Base-by-base conservation (phyloP, 2,888 invertebrate species). In the Cynaeus angustus region DNA sequence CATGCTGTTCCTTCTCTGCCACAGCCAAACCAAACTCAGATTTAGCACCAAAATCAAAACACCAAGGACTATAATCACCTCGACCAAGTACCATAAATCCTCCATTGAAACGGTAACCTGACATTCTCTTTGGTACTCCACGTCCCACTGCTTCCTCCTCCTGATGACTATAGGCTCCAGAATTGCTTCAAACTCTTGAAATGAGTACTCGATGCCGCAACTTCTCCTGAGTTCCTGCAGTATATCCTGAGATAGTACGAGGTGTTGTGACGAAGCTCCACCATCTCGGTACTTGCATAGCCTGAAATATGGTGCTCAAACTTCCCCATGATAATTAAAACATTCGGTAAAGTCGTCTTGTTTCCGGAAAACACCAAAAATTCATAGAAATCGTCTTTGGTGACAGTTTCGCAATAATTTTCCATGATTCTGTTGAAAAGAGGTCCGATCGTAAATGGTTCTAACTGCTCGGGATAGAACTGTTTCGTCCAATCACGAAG, bases 341-440 rank as follows among this genome's bases (percentile, higher is more conserved):
- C 78, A 78, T 89, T 92, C 0, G 92, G 92, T 9, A 97, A 85
- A 0, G 94, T 96, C 0, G 91, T 88, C 81, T 97, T 96, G 78
- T 97, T 96, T 0, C 87, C 94, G 71, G 94, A 94, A 79, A 92
- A 94, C 55, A 95, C 87, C 79, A 90, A 88, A 43, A 95, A 73
- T 74, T 91, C 92, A 13, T 89, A 86, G 3, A 66, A 62, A 0
- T 74, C 55, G 7, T 14, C 38, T 7, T 14, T 38, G 10, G 1
- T 45, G 13, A 72, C 70, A 10, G 72, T 71, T 0, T 86, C 81
- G 0, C 83, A 78, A 86, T 95, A 91, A 66, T 92, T 88, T 0
- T 87, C 75, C 0, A 91, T 82, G 58, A 96, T 90, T 75, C 93
- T 89, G 75, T 91, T 89, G 3, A 96, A 83, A n/a, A 96, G 80